Conservation (phyloP, 1,140 invertebrate species). For the Neotoxoptera formosana region DNA sequence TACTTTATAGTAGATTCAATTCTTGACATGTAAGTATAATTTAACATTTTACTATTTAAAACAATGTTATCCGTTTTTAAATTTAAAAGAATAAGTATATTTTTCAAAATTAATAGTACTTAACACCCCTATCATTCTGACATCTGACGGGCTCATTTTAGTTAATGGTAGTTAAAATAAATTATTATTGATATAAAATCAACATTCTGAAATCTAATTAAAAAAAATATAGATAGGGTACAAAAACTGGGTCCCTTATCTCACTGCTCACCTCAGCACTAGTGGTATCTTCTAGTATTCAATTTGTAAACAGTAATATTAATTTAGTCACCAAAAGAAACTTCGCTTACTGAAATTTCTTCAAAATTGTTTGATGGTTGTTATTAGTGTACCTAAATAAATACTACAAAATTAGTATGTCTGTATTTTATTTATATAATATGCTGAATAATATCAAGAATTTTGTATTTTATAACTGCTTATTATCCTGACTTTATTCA, state of each 20-base stretch:
- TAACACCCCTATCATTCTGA: background rate
- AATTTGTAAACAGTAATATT: background rate
- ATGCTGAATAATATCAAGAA: background rate
- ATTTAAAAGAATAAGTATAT: background rate
- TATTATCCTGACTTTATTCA: too few species aligned
- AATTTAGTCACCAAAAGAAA: background rate
- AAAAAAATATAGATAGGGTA: background rate
- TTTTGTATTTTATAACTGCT: background rate
- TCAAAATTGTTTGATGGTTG: background rate
- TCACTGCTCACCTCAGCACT: background rate
- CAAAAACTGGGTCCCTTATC: background rate
- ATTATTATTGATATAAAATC: background rate
- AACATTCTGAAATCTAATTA: background rate
- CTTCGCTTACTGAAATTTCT: background rate
- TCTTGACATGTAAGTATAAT: conserved; percentile 27
- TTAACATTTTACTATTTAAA: background rate
- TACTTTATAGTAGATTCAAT: conserved; percentile 44
- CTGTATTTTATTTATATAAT: background rate
- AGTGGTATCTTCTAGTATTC: background rate
- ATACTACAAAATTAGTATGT: background rate
- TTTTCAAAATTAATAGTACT: background rate
- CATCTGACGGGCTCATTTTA: background rate
- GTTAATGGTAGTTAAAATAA: background rate
- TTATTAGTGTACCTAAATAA: background rate
- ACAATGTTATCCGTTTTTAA: background rate